Conservation (phyloP, 2,797 vertebrate species). For the Falco berigora region DNA sequence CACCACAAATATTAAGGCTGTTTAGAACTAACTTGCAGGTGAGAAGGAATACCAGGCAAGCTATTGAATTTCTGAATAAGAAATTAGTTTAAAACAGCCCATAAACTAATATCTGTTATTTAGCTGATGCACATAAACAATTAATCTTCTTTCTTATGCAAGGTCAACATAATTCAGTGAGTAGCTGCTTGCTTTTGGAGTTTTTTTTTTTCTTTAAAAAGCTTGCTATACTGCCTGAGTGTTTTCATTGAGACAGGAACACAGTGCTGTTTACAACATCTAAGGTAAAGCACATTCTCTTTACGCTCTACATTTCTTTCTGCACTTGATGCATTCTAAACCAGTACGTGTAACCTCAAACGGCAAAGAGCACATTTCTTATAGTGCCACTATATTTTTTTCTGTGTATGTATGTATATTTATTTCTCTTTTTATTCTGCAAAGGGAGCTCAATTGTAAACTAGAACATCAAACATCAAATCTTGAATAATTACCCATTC, state of each 20-base stretch:
- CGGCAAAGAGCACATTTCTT: background rate
- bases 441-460: slow-evolving; percentile 43
- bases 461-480: slow-evolving; percentile 74
- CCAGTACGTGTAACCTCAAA: background rate
- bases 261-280: background rate
- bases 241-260: background rate
- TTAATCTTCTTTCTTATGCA: background rate
- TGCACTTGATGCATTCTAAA: slow-evolving; percentile 14
- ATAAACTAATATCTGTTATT: background rate
- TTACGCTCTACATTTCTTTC: slow-evolving; percentile 33
- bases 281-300: slow-evolving; percentile 36
- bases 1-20: slow-evolving; percentile 22
- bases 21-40: slow-evolving; percentile 13
- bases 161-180: background rate
- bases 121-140: background rate
- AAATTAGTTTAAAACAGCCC: background rate
- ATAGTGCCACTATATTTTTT: background rate
- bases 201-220: background rate
- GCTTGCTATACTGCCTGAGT: background rate
- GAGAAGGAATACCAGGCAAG: background rate
- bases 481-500: slow-evolving; percentile 76
- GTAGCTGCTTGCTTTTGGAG: background rate
- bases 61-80: background rate
- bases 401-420: background rate
- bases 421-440: background rate